phyloP scores from a whole-genome alignment of 2,113 vertebrate genomes.

The Colaptes auratus region DNA sequence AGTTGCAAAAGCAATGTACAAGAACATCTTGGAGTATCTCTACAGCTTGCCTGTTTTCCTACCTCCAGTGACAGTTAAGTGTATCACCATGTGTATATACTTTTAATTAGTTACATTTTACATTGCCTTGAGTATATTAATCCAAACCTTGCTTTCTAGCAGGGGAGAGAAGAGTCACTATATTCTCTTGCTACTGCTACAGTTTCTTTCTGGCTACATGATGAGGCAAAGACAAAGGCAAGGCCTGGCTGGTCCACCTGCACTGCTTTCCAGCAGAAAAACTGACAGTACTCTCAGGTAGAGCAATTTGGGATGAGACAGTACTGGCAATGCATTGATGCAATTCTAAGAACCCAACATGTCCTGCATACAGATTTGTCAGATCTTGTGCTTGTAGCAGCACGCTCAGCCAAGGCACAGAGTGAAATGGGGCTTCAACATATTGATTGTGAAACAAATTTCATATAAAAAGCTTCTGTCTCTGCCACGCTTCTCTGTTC shows the following conservation, averaged over 20 bases:
- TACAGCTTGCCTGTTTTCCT: background rate
- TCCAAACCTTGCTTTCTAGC: background rate
- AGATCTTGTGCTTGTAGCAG: background rate
- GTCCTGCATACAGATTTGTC: background rate
- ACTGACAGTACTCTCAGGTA: background rate
- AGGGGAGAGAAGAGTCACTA: background rate
- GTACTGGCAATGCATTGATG: background rate
- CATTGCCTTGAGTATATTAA: background rate
- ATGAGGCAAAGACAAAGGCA: background rate
- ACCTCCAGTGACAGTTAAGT: background rate
- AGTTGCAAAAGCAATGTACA: background rate
- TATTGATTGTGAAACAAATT: background rate
- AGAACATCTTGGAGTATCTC: background rate
- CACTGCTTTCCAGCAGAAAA: background rate
- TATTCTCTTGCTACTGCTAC: background rate
- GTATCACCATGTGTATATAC: background rate
- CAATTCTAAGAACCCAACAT: background rate
- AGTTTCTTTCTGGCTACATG: background rate
- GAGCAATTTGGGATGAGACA: background rate
- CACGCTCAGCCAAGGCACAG: rapidly evolving
- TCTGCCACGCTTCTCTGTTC: background rate
- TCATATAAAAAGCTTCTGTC: background rate
- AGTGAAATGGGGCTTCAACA: background rate
- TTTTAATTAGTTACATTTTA: background rate
- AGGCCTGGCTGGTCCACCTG: background rate